Percentiles rank a stretch among this genome's conserved stretches.
Conservation (phyloP, 2,113 vertebrate species). For the Sigmodon hispidus region DNA sequence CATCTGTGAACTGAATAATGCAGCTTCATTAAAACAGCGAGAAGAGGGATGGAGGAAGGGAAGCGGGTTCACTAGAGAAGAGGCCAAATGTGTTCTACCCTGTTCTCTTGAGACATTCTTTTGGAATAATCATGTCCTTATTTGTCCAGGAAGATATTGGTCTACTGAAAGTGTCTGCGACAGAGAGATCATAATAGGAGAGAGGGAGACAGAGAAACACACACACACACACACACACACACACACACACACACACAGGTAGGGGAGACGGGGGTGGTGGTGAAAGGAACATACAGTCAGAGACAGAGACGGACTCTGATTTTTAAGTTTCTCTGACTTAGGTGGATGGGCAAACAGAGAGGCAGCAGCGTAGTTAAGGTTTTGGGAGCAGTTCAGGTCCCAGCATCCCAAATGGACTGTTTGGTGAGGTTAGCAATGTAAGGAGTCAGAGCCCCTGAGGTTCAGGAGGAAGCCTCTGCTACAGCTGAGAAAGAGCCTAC, state of each 20-base stretch:
- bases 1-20: neutral
- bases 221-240: neutral
- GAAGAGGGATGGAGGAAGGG: neutral
- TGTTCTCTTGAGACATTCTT: neutral
- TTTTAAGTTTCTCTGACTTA: neutral
- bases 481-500: neutral
- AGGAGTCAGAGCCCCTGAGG: neutral
- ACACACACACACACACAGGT: neutral
- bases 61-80: neutral
- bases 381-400: neutral
- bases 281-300: neutral
- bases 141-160: neutral
- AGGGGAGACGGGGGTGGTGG: too few species aligned
- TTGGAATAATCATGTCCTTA: neutral
- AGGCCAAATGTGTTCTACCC: neutral
- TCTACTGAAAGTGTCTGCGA: neutral
- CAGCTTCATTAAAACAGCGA: neutral
- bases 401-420: neutral
- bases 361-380: neutral
- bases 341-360: neutral
- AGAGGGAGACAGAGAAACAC: neutral
- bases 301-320: neutral
- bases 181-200: neutral
- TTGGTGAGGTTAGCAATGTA: neutral
- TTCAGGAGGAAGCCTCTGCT: neutral